Percentiles rank a stretch among this genome's conserved stretches.
Evolutionary conservation across 2,113 vertebrate species (phyloP).

Genomic region (Neogale vison): DNA sequence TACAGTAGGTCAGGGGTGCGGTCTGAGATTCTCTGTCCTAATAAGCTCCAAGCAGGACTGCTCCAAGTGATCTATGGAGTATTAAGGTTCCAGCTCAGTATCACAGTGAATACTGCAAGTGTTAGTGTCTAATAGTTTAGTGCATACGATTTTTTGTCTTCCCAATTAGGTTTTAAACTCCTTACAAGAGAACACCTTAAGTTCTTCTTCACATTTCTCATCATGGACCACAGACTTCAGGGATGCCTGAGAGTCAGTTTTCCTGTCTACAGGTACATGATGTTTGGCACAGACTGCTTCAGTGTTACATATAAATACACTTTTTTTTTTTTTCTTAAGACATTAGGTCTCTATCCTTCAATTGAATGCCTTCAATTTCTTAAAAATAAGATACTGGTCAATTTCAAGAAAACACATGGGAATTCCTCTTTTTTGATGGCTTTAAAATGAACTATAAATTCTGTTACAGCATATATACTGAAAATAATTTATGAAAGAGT

Average conservation of each 20-base stretch:
- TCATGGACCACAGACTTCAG: not conserved
- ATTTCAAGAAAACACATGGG: not conserved
- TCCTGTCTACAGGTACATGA: not conserved
- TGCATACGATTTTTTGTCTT: not conserved
- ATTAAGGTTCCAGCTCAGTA: not conserved
- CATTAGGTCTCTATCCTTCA: not conserved
- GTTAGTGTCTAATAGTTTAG: not conserved
- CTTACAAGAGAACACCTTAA: not conserved
- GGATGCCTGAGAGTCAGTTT: not conserved
- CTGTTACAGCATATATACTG: not conserved
- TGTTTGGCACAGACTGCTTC: not conserved
- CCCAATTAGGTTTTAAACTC: not conserved
- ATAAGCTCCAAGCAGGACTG: too few relatives aligned
- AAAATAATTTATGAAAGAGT: conserved; percentile 21
- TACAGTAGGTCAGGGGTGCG: not conserved
- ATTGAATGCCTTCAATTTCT: not conserved
- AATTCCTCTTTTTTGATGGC: not conserved
- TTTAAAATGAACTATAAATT: conserved; percentile 15
- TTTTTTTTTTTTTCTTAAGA: not conserved
- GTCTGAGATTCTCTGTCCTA: not conserved
- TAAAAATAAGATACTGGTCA: not conserved
- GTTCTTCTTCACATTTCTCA: not conserved
- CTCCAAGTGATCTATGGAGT: accelerated
- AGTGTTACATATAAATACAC: not conserved
- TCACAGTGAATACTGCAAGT: not conserved